Evolutionary conservation across 2,888 invertebrate species (phyloP).

Genomic region (Cyclophora punctaria): DNA sequence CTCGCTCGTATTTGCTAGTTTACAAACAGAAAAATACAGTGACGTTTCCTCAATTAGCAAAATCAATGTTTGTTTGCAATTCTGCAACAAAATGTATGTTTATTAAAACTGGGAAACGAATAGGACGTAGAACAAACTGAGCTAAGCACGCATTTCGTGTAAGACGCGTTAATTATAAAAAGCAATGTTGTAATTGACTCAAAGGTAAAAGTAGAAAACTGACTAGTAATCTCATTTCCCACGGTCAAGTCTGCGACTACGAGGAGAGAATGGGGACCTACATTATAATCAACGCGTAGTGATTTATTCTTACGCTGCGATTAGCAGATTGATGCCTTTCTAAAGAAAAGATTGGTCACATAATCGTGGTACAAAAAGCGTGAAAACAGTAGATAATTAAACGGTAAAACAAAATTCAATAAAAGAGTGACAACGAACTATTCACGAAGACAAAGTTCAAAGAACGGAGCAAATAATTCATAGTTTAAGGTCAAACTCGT

Average conservation of each 20-base stretch:
- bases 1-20: constrained; percentile 14
- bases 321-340: constrained; percentile 1
- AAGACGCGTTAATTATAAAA: not conserved
- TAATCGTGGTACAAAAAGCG: too few species aligned
- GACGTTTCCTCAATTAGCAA: constrained; percentile 23
- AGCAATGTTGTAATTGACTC: constrained; percentile 5
- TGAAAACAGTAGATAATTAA: too few species aligned
- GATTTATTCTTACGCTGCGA: constrained; percentile 3
- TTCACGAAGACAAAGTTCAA: constrained; percentile 13
- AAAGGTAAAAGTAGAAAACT: constrained; percentile 50
- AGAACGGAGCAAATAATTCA: constrained; percentile 15
- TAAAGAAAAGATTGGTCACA: not conserved
- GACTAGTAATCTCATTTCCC: constrained; percentile 40
- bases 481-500: constrained; percentile 35
- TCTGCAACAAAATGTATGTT: not conserved
- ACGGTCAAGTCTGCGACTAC: constrained; percentile 46
- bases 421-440: not conserved
- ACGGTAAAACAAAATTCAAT: too few species aligned
- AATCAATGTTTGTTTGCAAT: constrained; percentile 2
- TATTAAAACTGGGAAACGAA: too few species aligned
- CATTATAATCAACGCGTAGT: constrained; percentile 10
- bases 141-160: not conserved
- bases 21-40: constrained; percentile 11
- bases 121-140: not conserved
- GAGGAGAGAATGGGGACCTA: constrained; percentile 26